Base-by-base conservation (phyloP, 2,888 invertebrate species). In the Eugnorisma glareosa region DNA sequence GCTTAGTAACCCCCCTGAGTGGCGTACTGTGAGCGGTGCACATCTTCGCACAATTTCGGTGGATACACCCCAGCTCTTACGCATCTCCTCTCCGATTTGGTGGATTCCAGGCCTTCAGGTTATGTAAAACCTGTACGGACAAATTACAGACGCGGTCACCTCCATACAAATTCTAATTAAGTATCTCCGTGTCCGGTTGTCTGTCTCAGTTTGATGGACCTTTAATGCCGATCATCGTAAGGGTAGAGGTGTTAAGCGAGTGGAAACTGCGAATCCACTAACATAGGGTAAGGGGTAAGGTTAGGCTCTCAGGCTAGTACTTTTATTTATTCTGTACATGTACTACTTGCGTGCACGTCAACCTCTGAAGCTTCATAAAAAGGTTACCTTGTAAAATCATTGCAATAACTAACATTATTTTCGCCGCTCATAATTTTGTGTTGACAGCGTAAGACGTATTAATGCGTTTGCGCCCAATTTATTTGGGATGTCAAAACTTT, bases 321-420 rank as follows among this genome's bases (percentile, higher is more conserved):
- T 21, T 21, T 21, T 21, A 7, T 21, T 48, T 21, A 48, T 48
- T 21, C 3, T 48, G 21, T 21, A 2, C 48, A 8, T 48, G 48
- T 48, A 28, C 2, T 18, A 28, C 7, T 7, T 57, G 59, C 31
- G 18, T 59, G 59, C 18, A 45, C 24, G 24, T 6, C 31, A 21
- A 59, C 24, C 18, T 45, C 18, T 45, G 45, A 18, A 45, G 45
- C 48, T 31, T 51, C 10, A 51, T 8, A 5, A 45, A 35, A 64
- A 57, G 68, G 69, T 67, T 59, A 81, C 54, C 81, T 80, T 75
- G 66, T 69, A 61, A 64, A 57, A 70, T 74, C 64, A 68, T 73
- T 79, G 61, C 31, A 73, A 37, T 59, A 63, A 64, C 24, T 59
- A 63, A 64, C 24, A 48, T 69, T 69, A 45, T 66, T 75, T 79